Conservation (phyloP, 1,140 invertebrate genomes). For the Pseudomyrmex concolor region DNA sequence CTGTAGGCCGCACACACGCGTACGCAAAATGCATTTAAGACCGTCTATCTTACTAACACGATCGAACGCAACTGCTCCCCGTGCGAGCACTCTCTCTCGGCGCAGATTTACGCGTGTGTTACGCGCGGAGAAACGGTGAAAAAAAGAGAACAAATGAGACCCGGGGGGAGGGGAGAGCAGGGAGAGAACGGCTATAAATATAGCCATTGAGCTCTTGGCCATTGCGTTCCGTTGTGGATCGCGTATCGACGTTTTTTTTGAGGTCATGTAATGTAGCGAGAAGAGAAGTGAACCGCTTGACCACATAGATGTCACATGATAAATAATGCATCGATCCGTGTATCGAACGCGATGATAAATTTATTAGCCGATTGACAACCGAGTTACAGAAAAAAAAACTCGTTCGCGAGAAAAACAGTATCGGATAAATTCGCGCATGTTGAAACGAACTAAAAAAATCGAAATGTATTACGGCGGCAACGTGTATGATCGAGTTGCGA, state of each 20-base stretch:
- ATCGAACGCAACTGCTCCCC: slow-evolving; percentile 21
- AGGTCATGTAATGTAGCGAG: slow-evolving; percentile 30
- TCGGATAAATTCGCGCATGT: not conserved
- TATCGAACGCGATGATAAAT: slow-evolving; percentile 1
- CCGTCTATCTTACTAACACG: slow-evolving; percentile 54
- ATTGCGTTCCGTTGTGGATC: slow-evolving; percentile 35
- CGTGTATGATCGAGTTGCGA: not conserved
- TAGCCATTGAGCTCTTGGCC: slow-evolving; percentile 30
- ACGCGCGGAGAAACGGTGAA: slow-evolving; percentile 8
- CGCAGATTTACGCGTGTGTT: slow-evolving; percentile 44
- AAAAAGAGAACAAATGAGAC: slow-evolving; percentile 51
- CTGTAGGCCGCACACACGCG: not conserved
- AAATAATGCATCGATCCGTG: slow-evolving; percentile 9
- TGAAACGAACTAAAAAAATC: not conserved
- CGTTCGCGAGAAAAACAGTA: not conserved
- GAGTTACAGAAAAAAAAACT: slow-evolving; percentile 8
- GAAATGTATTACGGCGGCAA: slow-evolving; percentile 1
- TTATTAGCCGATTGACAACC: slow-evolving; percentile 17
- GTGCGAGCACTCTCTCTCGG: slow-evolving; percentile 9
- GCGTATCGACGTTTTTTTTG: slow-evolving; percentile 40
- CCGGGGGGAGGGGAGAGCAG: too few species aligned
- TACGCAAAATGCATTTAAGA: slow-evolving; percentile 25
- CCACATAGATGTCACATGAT: slow-evolving; percentile 8
- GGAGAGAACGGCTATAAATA: slow-evolving; percentile 39
- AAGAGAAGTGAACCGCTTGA: slow-evolving; percentile 19